Percentiles rank a stretch among this genome's conserved stretches.
Conservation (phyloP, 2,888 invertebrate genomes). For the Abrostola tripartita region DNA sequence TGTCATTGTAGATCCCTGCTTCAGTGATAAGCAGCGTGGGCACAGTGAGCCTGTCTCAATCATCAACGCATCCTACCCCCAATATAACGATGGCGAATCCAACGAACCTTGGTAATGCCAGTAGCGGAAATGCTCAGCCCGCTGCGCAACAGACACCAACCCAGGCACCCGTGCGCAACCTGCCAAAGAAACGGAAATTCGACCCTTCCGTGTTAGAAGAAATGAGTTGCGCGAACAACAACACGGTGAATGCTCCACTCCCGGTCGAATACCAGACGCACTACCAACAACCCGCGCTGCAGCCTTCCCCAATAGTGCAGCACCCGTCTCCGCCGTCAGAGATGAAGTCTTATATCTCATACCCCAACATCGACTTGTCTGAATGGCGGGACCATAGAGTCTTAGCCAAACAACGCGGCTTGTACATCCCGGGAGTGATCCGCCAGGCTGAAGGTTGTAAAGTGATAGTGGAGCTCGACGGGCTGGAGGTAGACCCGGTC, state of each 20-base stretch:
- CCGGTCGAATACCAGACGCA: constrained; percentile 72
- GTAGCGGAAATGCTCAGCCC: constrained; percentile 72
- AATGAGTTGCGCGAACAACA: constrained; percentile 84
- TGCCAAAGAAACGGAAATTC: constrained; percentile 98
- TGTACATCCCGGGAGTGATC: constrained; percentile 96
- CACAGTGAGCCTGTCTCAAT: constrained; percentile 86
- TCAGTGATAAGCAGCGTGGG: constrained; percentile 89
- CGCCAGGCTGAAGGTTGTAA: constrained; percentile 91
- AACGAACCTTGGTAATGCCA: constrained; percentile 79
- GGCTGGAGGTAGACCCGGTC: constrained; percentile 91
- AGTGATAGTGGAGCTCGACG: constrained; percentile 95
- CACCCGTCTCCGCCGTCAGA: constrained; percentile 88
- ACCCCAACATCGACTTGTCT: constrained; percentile 93
- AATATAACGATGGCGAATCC: constrained; percentile 84
- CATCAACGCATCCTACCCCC: constrained; percentile 76
- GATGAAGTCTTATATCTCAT: constrained; percentile 82
- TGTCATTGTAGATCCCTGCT: constrained; percentile 85
- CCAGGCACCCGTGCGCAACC: constrained; percentile 91
- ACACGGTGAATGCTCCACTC: constrained; percentile 69
- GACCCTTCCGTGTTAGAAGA: constrained; percentile 94
- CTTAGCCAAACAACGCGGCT: constrained; percentile 94
- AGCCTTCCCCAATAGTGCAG: constrained; percentile 79
- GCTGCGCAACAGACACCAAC: constrained; percentile 80
- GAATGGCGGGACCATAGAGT: constrained; percentile 98
- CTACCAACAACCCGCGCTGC: constrained; percentile 73